Evolutionary conservation across 2,888 invertebrate genomes (phyloP), one percentile per base, ranked within the genome.

Genomic region (Pediacus dermestoides): DNA sequence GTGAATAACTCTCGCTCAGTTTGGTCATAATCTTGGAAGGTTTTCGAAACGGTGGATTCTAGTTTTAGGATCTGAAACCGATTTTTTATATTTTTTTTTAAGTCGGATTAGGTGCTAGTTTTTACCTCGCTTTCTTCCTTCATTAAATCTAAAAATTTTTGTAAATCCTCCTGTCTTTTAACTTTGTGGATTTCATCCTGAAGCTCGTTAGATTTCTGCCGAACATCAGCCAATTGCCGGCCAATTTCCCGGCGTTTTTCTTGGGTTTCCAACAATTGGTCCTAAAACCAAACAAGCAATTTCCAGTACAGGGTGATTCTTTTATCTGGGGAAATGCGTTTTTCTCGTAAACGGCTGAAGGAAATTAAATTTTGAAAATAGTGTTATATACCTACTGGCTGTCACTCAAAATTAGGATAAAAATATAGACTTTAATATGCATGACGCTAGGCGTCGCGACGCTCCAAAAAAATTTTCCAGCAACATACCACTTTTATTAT

Each of bases 111-210:
- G n/a, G n/a, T 27, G 3, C 3, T 7, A 13, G 21, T 13, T 37
- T 22, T 44, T 52, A 78, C 77, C 70, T 77, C 76, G 53, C 78
- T 78, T 57, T 80, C 85, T 57, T 82, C 79, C 1, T 81, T 85
- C 48, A 88, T 78, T 1, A 88, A 67, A 26, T 81, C 76, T 38
- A 88, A 67, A 64, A 86, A 90, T 46, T 78, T 76, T 44, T 87
- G 82, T 7, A 64, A 50, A 32, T 68, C 60, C 39, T 89, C 88
- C 2, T 85, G 86, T 46, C 89, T 75, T 58, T 80, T 78, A 0
- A 83, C 82, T 60, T 82, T 81, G 54, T 88, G 86, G 66, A 89
- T 74, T 56, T 88, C 85, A 0, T 77, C 75, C 52, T 85, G 83
- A 1, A 90, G 69, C 40, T 82, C 81, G 52, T 84, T 82, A 3